phyloP scores from a whole-genome alignment of 2,797 vertebrate species.

The Falco rusticolus region DNA sequence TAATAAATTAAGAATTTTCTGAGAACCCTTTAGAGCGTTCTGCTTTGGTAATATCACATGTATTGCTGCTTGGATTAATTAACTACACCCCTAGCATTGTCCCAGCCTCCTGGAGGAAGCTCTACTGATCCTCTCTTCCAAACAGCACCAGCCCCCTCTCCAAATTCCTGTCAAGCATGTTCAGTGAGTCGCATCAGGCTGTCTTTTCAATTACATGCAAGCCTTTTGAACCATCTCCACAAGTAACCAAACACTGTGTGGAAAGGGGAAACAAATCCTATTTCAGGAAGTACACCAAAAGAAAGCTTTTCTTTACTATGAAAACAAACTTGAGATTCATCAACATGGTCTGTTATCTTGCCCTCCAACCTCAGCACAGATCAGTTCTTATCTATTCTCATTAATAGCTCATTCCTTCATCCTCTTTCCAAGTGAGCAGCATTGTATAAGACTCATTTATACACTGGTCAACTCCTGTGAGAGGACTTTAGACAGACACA shows the following conservation, averaged over 20 bases:
- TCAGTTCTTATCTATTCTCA: not conserved
- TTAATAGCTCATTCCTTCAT: not conserved
- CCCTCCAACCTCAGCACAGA: not conserved
- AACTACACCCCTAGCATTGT: not conserved
- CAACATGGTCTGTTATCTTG: not conserved
- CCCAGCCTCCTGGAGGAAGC: not conserved
- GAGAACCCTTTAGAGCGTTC: not conserved
- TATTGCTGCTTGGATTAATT: not conserved
- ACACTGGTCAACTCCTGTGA: not conserved
- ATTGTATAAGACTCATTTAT: not conserved
- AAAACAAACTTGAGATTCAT: not conserved
- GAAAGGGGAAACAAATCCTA: not conserved
- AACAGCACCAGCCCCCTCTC: not conserved
- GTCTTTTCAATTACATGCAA: constrained; percentile 27
- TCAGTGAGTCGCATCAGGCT: not conserved
- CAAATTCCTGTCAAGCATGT: not conserved
- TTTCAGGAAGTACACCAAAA: not conserved
- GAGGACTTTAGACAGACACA: constrained; percentile 6
- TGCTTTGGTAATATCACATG: not conserved
- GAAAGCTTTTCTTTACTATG: not conserved
- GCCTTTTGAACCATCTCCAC: not conserved
- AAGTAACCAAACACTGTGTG: not conserved
- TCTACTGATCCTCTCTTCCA: not conserved
- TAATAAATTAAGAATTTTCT: not conserved
- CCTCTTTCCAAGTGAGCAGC: not conserved